phyloP scores from a whole-genome alignment of 1,140 invertebrate genomes.

The Drosophila kepulauana region DNA sequence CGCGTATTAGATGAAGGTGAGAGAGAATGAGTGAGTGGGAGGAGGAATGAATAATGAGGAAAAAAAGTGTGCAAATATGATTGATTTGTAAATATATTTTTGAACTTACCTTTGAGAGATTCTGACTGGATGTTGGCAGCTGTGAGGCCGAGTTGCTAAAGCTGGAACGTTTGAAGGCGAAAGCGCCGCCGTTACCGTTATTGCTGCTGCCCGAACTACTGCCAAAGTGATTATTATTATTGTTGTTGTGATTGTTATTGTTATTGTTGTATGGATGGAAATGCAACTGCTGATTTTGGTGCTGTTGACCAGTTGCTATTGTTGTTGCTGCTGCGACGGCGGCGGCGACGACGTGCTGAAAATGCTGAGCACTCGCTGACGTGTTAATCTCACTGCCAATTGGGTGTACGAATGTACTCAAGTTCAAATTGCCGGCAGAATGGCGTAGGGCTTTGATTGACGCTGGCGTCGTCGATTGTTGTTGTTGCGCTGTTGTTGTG shows the following conservation, averaged over 20 bases:
- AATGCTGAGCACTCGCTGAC: conserved; percentile 53
- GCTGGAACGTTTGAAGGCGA: conserved; percentile 64
- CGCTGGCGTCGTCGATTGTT: conserved; percentile 16
- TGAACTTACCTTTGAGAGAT: conserved; percentile 65
- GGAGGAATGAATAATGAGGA: neutral
- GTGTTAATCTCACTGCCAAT: conserved; percentile 37
- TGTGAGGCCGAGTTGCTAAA: conserved; percentile 62
- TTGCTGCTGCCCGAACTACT: conserved; percentile 60
- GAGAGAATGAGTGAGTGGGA: neutral
- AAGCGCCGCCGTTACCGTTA: conserved; percentile 16
- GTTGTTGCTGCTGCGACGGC: conserved; percentile 72
- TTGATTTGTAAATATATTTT: conserved; percentile 44
- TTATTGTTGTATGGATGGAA: conserved; percentile 27
- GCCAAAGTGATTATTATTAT: conserved; percentile 50
- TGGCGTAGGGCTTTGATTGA: conserved; percentile 31
- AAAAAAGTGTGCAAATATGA: conserved; percentile 12
- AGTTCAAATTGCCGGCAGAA: conserved; percentile 35
- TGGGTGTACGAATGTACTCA: conserved; percentile 25
- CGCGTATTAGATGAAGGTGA: neutral
- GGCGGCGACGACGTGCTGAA: conserved; percentile 74
- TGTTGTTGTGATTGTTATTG: conserved; percentile 38
- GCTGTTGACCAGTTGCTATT: conserved; percentile 66
- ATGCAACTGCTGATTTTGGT: conserved; percentile 41
- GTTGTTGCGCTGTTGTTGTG: neutral
- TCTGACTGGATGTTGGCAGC: conserved; percentile 46